Evolutionary conservation across 2,113 vertebrate species (phyloP).

Genomic region (Scomber scombrus): DNA sequence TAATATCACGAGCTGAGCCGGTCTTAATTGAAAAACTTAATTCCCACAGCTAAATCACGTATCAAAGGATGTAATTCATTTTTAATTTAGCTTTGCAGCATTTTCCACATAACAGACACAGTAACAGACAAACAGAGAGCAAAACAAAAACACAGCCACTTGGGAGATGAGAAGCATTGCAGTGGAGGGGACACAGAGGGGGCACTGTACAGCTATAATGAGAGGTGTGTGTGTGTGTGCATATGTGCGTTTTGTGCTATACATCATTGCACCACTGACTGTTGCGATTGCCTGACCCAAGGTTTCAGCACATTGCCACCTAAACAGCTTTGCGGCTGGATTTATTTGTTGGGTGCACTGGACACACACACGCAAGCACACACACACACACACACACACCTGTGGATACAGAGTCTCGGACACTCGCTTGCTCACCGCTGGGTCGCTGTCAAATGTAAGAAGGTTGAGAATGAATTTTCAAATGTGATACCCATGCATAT

Average conservation of each 20-base stretch:
- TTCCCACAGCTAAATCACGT: constrained; percentile 20
- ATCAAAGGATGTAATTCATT: constrained; percentile 58
- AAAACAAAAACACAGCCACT: constrained; percentile 62
- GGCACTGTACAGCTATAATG: constrained; percentile 4
- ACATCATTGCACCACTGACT: constrained; percentile 54
- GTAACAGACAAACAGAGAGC: constrained; percentile 36
- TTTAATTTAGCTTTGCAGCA: constrained; percentile 60
- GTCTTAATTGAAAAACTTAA: constrained; percentile 23
- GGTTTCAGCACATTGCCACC: constrained; percentile 62
- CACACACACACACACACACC: constrained; percentile 9
- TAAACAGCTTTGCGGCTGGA: constrained; percentile 51
- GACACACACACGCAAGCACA: background rate
- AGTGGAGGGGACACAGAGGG: background rate
- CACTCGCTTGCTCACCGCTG: constrained; percentile 23
- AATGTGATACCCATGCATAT: background rate
- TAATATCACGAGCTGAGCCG: constrained; percentile 17
- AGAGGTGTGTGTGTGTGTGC: constrained; percentile 12
- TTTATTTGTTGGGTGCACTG: constrained; percentile 55
- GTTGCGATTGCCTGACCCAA: constrained; percentile 70
- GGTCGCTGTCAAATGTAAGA: constrained; percentile 24
- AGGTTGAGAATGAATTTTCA: constrained; percentile 43
- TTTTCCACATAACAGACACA: constrained; percentile 40
- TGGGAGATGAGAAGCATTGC: constrained; percentile 47
- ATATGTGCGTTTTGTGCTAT: constrained; percentile 23
- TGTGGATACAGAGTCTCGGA: background rate